Conservation (phyloP, 2,797 vertebrate species). For the Babyrousa celebensis region DNA sequence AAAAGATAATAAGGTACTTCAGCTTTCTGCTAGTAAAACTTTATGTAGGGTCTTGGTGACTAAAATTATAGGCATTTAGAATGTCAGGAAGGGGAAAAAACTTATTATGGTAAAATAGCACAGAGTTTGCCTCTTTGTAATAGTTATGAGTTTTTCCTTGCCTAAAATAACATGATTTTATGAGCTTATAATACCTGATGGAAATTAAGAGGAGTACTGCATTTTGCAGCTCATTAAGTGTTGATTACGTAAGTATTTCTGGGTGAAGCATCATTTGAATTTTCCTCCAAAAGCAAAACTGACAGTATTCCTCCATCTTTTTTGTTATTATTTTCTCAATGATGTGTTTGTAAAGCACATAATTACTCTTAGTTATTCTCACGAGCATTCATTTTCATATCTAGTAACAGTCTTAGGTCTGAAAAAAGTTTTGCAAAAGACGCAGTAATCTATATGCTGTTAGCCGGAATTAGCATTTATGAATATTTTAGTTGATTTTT, state of each 20-base stretch:
- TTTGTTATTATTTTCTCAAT: conserved; percentile 87
- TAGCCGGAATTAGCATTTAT: conserved; percentile 74
- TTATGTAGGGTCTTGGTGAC: conserved; percentile 82
- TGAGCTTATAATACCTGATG: conserved; percentile 83
- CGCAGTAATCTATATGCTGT: conserved; percentile 47
- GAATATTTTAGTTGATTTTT: conserved; percentile 80
- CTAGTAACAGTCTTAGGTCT: conserved; percentile 82
- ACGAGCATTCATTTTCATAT: conserved; percentile 84
- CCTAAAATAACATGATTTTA: conserved; percentile 85
- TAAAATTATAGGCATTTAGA: conserved; percentile 89
- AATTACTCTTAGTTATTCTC: conserved; percentile 88
- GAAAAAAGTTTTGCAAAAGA: conserved; percentile 81
- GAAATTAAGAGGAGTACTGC: conserved; percentile 83
- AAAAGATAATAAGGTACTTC: conserved; percentile 84
- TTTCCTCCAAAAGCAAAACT: conserved; percentile 87
- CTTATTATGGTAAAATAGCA: conserved; percentile 84
- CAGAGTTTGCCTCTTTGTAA: conserved; percentile 78
- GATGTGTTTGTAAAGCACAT: conserved; percentile 88
- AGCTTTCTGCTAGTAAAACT: conserved; percentile 72
- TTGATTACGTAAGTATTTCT: conserved; percentile 89
- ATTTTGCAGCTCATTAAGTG: conserved; percentile 86
- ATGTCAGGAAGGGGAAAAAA: conserved; percentile 82
- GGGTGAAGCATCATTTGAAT: conserved; percentile 86
- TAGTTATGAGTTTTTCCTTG: conserved; percentile 75
- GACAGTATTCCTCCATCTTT: conserved; percentile 83